These are phyloP conservation scores for Darevskia nairensis DNA, from an alignment of 2,797 vertebrate genomes.

Conservation along the genomic window DNA sequence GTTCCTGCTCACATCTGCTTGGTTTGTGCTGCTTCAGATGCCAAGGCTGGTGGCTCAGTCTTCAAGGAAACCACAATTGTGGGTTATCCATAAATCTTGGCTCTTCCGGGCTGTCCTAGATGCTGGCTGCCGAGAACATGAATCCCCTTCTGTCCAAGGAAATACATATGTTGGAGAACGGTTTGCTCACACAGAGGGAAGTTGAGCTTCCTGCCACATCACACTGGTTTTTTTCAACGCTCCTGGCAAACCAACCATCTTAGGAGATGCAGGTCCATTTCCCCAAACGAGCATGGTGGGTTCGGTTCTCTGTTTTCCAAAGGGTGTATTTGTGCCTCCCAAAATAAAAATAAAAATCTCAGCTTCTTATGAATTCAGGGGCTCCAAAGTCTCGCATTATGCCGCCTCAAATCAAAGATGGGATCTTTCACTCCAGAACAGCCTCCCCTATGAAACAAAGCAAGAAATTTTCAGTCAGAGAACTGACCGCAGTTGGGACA, in stretches of 20 bases:
- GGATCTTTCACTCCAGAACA: not conserved
- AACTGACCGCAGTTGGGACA: not conserved
- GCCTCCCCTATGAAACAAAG: not conserved
- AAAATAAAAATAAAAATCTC: not conserved
- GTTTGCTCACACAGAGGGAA: not conserved
- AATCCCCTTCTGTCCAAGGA: not conserved
- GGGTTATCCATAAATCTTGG: conserved; percentile 1
- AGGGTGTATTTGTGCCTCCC: not conserved
- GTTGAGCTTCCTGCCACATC: conserved; percentile 12
- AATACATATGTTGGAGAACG: not conserved
- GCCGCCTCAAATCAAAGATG: not conserved
- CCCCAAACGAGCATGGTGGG: not conserved
- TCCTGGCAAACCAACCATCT: not conserved
- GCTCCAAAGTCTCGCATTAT: not conserved
- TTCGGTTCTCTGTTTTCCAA: not conserved
- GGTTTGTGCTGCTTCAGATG: not conserved
- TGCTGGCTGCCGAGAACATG: not conserved
- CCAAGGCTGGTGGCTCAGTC: not conserved
- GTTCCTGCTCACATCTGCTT: not conserved
- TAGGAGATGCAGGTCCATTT: not conserved
- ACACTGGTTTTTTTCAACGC: not conserved
- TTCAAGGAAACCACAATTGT: not conserved
- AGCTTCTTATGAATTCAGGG: not conserved
- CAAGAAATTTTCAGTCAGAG: not conserved
- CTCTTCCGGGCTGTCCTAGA: not conserved